These are phyloP conservation scores for Biston stratarius DNA, from an alignment of 2,888 invertebrate genomes.

Conservation along the genomic window DNA sequence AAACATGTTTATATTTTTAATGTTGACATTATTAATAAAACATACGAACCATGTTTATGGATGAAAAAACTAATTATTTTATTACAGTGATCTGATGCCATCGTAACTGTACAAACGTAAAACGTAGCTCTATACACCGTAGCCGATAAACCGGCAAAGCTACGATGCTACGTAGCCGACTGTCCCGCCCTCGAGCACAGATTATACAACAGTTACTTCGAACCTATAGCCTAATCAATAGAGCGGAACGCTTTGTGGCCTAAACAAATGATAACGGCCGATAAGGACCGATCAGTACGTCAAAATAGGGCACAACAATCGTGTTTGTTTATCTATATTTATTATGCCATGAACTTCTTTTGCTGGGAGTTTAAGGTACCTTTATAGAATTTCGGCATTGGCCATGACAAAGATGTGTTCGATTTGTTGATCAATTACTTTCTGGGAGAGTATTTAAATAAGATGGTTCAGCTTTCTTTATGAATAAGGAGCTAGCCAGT, in stretches of 20 bases:
- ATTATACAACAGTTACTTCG: conserved; percentile 4
- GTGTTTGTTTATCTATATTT: conserved; percentile 15
- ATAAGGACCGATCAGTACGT: conserved; percentile 23
- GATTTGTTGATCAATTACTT: no score
- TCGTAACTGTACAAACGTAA: not conserved
- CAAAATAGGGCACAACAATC: conserved; percentile 17
- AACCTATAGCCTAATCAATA: conserved; percentile 26
- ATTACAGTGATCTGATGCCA: no score
- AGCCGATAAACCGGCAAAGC: not conserved
- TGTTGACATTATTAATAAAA: no score
- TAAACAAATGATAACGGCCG: conserved; percentile 26
- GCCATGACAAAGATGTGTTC: no score
- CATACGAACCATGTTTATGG: no score
- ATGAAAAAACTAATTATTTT: no score
- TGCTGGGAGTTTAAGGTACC: no score
- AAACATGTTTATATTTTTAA: no score
- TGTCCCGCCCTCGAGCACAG: not conserved
- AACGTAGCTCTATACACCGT: not conserved
- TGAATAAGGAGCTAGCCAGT: no score
- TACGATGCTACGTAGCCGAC: conserved; percentile 2
- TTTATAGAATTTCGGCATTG: no score
- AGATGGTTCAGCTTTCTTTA: no score
- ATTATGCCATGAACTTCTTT: not conserved
- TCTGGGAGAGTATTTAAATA: no score
- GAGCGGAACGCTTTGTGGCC: conserved; percentile 34